Evolutionary conservation across 2,888 invertebrate genomes (phyloP).

Genomic region (Papilio elwesi): DNA sequence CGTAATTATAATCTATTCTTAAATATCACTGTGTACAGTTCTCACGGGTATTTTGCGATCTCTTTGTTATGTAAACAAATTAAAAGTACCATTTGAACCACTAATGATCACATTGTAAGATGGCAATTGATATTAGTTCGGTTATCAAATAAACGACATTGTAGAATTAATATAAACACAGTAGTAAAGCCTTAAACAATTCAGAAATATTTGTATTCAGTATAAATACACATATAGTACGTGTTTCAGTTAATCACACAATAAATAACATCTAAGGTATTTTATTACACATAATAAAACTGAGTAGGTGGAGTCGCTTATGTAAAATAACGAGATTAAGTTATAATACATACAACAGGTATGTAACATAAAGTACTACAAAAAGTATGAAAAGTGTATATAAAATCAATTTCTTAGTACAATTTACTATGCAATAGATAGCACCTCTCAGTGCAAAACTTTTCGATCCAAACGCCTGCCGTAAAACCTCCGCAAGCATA

Average conservation of each 20-base stretch:
- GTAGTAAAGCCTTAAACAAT: neutral
- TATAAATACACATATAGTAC: too few relatives aligned
- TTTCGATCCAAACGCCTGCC: conserved; percentile 20
- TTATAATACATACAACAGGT: too few relatives aligned
- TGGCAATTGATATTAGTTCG: neutral
- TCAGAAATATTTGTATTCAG: neutral
- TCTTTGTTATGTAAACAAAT: conserved; percentile 13
- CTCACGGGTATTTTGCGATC: conserved; percentile 27
- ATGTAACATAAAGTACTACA: neutral
- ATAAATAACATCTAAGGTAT: too few relatives aligned
- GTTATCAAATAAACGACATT: neutral
- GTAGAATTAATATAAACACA: too few relatives aligned
- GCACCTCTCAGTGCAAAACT: neutral
- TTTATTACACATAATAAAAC: too few relatives aligned
- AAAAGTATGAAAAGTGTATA: neutral
- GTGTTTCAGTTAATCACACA: too few relatives aligned
- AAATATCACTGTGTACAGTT: neutral
- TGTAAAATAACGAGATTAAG: too few relatives aligned
- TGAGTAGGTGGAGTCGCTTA: too few relatives aligned
- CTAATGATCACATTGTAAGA: neutral
- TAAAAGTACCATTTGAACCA: conserved; percentile 1
- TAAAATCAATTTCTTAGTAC: conserved; percentile 9
- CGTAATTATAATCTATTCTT: conserved; percentile 22
- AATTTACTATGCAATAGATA: conserved; percentile 23
- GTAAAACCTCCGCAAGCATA: conserved; percentile 32